Evolutionary conservation across 2,888 invertebrate species (phyloP).

Genomic region (Folsomia manolachei): DNA sequence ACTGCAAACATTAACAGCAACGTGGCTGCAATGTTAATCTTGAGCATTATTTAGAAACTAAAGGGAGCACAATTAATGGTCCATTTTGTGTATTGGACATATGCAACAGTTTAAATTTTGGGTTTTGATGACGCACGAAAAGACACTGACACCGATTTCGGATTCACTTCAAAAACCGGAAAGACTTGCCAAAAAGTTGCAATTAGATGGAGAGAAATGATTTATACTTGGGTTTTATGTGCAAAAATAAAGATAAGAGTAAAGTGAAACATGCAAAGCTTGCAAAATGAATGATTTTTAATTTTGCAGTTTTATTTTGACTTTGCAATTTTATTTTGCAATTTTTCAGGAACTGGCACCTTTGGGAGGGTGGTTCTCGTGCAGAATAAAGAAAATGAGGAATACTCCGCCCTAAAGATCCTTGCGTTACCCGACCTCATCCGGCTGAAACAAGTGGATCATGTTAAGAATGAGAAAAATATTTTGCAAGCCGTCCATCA

Average conservation of each 20-base stretch:
- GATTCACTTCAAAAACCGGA: no score
- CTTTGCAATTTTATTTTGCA: slow-evolving; percentile 11
- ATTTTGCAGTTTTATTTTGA: not conserved
- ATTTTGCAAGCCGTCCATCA: slow-evolving; percentile 81
- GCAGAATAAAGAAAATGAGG: slow-evolving; percentile 74
- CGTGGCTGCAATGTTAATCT: no score
- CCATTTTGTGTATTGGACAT: not conserved
- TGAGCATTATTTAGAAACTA: no score
- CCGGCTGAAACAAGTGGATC: slow-evolving; percentile 91
- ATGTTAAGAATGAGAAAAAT: slow-evolving; percentile 94
- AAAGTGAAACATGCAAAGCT: no score
- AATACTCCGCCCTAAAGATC: slow-evolving; percentile 90
- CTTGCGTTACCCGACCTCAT: slow-evolving; percentile 90
- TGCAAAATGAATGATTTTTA: not conserved
- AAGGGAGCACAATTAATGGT: no score
- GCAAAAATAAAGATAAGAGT: no score
- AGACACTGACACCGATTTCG: not conserved
- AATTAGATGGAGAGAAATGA: no score
- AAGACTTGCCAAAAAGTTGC: not conserved
- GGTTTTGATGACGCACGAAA: not conserved
- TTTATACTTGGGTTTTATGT: not conserved
- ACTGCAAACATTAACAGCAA: no score
- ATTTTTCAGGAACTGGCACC: slow-evolving; percentile 83
- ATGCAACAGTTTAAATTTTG: no score
- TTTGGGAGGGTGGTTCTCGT: slow-evolving; percentile 93